A percentile compares a stretch with the other conserved stretches of the same genome.
phyloP scores from a whole-genome alignment of 2,888 invertebrate species.

The Lepeophtheirus nordmannii region DNA sequence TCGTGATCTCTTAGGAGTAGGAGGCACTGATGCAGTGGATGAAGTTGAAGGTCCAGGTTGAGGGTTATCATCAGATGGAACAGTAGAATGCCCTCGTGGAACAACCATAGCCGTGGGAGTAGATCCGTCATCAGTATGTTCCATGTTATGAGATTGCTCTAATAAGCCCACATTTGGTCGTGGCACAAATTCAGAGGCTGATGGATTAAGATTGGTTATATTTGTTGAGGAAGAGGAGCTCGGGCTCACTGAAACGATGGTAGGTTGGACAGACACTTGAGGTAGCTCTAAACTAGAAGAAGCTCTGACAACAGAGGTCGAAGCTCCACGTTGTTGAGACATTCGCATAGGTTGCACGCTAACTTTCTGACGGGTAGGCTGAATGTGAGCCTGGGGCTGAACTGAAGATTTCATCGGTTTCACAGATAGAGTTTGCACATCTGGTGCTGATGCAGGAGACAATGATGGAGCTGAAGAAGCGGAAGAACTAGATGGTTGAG shows the following conservation, averaged over 20 bases:
- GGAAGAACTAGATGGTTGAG: slow-evolving; percentile 18
- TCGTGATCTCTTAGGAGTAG: slow-evolving; percentile 13
- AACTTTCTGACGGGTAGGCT: slow-evolving; percentile 43
- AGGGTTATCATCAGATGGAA: background rate
- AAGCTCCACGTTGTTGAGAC: background rate
- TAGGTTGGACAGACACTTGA: background rate
- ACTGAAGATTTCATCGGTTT: slow-evolving; percentile 63
- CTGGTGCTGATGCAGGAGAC: slow-evolving; percentile 34
- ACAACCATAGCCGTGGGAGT: background rate
- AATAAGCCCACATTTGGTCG: background rate
- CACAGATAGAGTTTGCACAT: slow-evolving; percentile 72
- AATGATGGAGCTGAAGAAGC: slow-evolving; percentile 25
- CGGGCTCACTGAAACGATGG: slow-evolving; percentile 18
- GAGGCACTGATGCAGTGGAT: slow-evolving; percentile 6
- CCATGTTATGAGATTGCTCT: background rate
- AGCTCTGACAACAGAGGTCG: background rate
- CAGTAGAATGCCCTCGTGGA: background rate
- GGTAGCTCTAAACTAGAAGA: background rate
- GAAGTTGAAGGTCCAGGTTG: background rate
- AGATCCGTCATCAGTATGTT: slow-evolving; percentile 10
- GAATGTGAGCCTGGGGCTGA: slow-evolving; percentile 50
- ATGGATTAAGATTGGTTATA: background rate
- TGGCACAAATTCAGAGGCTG: slow-evolving; percentile 20
- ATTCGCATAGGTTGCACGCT: background rate
- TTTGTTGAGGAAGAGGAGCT: slow-evolving; percentile 5